These are phyloP conservation scores for Dysmachus trigonus DNA, from an alignment of 2,888 invertebrate species.

Conservation along the genomic window DNA sequence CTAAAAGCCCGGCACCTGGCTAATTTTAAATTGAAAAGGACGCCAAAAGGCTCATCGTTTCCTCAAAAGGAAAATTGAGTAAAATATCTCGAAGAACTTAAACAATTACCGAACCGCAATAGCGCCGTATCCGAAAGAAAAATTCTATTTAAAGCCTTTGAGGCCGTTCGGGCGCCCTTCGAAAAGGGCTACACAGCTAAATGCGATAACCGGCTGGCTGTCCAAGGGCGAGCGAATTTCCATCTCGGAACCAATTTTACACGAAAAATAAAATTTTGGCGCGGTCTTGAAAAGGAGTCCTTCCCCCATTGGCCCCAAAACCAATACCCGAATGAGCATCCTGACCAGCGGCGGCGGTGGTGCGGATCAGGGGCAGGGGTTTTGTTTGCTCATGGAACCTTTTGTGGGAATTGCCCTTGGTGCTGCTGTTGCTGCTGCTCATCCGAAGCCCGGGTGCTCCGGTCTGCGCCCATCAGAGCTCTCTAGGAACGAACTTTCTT, in stretches of 20 bases:
- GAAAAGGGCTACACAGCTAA: neutral
- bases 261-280: neutral
- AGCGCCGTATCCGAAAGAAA: neutral
- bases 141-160: neutral
- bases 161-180: neutral
- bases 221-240: neutral
- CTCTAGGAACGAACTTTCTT: conserved; percentile 49
- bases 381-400: conserved; percentile 29
- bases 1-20: neutral
- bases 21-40: neutral
- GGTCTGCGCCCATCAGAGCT: neutral
- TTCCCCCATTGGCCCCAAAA: neutral
- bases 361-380: neutral
- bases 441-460: neutral
- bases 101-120: neutral
- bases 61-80: neutral
- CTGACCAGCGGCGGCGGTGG: neutral
- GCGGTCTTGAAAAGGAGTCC: neutral
- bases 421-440: neutral
- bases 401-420: conserved; percentile 12
- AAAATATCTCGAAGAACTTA: neutral
- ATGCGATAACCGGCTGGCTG: neutral
- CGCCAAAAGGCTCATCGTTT: neutral
- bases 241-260: neutral
- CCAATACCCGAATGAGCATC: neutral